These are phyloP conservation scores for Drosophila chauvacae DNA, from an alignment of 1,140 invertebrate genomes.

Conservation along the genomic window DNA sequence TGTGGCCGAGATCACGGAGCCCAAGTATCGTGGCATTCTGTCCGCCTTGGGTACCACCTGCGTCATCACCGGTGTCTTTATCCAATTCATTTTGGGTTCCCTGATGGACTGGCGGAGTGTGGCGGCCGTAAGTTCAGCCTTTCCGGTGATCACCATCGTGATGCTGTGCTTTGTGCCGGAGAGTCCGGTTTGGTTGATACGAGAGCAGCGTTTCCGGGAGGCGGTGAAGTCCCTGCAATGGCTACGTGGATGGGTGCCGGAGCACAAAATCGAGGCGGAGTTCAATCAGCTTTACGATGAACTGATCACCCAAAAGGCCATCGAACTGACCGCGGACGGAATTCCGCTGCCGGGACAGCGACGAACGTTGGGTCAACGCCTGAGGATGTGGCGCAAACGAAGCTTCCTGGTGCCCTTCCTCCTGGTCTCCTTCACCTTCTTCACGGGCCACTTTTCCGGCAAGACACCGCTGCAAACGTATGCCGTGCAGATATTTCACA, in stretches of 20 bases:
- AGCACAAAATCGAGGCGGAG: conserved; percentile 86
- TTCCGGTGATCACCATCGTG: conserved; percentile 88
- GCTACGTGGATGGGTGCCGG: conserved; percentile 88
- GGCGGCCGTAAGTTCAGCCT: conserved; percentile 88
- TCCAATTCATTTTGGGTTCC: conserved; percentile 89
- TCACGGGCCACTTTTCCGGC: conserved; percentile 90
- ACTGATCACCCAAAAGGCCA: conserved; percentile 77
- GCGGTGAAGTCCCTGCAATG: conserved; percentile 87
- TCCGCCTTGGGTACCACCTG: conserved; percentile 90
- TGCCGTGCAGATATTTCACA: conserved; percentile 89
- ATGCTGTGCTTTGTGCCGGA: conserved; percentile 90
- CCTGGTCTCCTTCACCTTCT: conserved; percentile 88
- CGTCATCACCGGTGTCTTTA: conserved; percentile 90
- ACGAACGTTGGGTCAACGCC: conserved; percentile 40
- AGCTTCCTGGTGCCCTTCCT: conserved; percentile 88
- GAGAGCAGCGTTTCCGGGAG: conserved; percentile 86
- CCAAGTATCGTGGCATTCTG: conserved; percentile 90
- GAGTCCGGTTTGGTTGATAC: conserved; percentile 90
- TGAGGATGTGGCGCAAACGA: conserved; percentile 74
- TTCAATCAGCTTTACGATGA: conserved; percentile 86
- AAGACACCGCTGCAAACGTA: conserved; percentile 89
- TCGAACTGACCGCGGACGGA: conserved; percentile 58
- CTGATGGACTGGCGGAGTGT: conserved; percentile 89
- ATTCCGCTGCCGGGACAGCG: conserved; percentile 18
- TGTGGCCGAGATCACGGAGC: conserved; percentile 92